Evolutionary conservation across 2,797 vertebrate genomes (phyloP), one percentile per base, ranked within the genome.

Genomic region (Lithobates sylvaticus): DNA sequence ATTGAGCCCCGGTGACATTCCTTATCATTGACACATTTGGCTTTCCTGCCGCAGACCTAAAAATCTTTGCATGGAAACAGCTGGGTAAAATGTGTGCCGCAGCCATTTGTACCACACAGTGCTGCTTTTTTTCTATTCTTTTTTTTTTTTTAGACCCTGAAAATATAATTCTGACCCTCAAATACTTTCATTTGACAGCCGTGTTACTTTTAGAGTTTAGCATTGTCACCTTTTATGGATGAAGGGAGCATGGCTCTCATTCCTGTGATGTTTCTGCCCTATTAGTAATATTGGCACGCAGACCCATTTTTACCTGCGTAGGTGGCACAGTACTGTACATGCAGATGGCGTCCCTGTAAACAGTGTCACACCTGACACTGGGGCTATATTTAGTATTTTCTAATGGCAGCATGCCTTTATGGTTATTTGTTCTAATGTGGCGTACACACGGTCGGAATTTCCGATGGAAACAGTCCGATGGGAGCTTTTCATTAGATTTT

Each of bases 51-150:
- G 71, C 39, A 76, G 34, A 54, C 27, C 69, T 84, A 23, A 26
- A 50, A 76, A 44, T 32, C 27, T 68, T 83, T 76, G n/a, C 47
- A 73, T 58, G 61, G 54, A 76, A 83, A 83, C 81, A 68, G 36
- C 58, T 83, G 50, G 69, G 70, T 54, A 18, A 64, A 82, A 74
- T 61, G 26, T 82, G 70, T 73, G 23, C 47, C 7, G 27, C 61
- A 81, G 42, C 21, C 67, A 72, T 44, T 58, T 54, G 68, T 27
- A 39, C 3, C 13, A 26, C 12, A 26, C 65, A 13, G 26, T 15
- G 4, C 27, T 67, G 65, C 61, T 65, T 29, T 67, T 26, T 29
- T 67, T 29, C 29, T 12, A 27, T 67, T 32, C 3, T 32, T 32
- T 2, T 32, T 32, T 32, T 32, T 29, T 27, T 67, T 26, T 67